Conservation (phyloP, 2,888 invertebrate species). For the Meloe dianella region DNA sequence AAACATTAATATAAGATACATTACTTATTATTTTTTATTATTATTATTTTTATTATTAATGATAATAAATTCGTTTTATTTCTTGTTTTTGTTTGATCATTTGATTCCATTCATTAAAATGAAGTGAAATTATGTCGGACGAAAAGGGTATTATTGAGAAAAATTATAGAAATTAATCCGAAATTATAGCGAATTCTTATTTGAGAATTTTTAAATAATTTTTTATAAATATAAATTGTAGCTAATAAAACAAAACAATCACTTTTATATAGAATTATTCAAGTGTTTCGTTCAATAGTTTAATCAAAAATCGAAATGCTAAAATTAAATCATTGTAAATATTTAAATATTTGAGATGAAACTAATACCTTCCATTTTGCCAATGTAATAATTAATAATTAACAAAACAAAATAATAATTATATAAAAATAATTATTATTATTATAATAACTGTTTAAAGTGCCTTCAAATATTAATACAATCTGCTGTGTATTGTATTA, state of each 20-base stretch:
- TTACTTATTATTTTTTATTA: conserved; percentile 36
- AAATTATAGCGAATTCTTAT: conserved; percentile 14
- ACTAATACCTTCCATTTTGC: conserved; percentile 61
- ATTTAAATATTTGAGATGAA: conserved; percentile 47
- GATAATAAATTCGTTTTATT: conserved; percentile 30
- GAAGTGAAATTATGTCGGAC: conserved; percentile 43
- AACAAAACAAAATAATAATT: conserved; percentile 26
- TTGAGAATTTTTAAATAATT: conserved; percentile 22
- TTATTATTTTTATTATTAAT: conserved; percentile 31
- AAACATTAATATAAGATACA: not conserved
- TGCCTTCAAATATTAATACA: conserved; percentile 57
- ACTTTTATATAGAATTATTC: conserved; percentile 34
- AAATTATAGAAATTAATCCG: conserved; percentile 16
- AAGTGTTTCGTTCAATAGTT: conserved; percentile 7
- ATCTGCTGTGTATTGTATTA: conserved; percentile 51
- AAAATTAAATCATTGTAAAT: conserved; percentile 37
- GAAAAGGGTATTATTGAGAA: conserved; percentile 55
- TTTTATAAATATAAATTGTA: conserved; percentile 19
- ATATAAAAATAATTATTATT: conserved; percentile 14
- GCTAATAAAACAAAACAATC: conserved; percentile 33
- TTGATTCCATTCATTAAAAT: not conserved
- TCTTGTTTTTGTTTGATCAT: conserved; percentile 24
- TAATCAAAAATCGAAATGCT: conserved; percentile 22
- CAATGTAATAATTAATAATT: conserved; percentile 51
- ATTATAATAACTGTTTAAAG: conserved; percentile 55